Evolutionary conservation across 2,797 vertebrate species (phyloP).

Genomic region (Sphenodon punctatus): DNA sequence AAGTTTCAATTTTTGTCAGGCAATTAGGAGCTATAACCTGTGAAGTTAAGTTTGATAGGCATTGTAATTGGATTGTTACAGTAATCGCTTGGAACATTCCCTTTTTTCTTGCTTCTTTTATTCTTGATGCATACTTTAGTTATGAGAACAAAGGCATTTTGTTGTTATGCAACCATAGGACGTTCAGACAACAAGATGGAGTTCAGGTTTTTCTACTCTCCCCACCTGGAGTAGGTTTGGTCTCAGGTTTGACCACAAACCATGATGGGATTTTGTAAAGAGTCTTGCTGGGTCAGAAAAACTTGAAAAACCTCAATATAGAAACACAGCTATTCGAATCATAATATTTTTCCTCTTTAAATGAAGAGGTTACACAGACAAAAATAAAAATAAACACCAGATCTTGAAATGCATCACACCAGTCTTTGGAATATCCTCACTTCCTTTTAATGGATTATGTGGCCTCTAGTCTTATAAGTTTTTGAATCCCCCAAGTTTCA

Average conservation of each 20-base stretch:
- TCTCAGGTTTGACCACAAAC: conserved; percentile 38
- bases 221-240: conserved; percentile 42
- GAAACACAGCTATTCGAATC: neutral
- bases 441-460: neutral
- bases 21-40: conserved; percentile 99
- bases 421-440: neutral
- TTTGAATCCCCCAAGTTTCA: neutral
- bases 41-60: conserved; percentile 99
- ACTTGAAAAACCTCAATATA: neutral
- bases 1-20: conserved; percentile 99
- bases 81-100: conserved; percentile 92
- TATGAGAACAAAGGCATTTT: conserved; percentile 79
- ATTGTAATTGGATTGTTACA: conserved; percentile 99
- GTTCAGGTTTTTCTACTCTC: conserved; percentile 43
- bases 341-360: neutral
- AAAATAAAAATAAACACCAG: neutral
- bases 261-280: conserved; percentile 14
- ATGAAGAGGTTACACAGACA: neutral
- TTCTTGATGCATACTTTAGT: conserved; percentile 80
- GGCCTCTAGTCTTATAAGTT: neutral
- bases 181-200: conserved; percentile 66
- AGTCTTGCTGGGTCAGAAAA: neutral
- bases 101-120: conserved; percentile 80
- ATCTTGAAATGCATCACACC: conserved; percentile 11
- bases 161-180: conserved; percentile 74